Percentiles rank a stretch among this genome's conserved stretches.
Evolutionary conservation across 2,888 invertebrate genomes (phyloP).

Genomic region (Parnassius smintheus): DNA sequence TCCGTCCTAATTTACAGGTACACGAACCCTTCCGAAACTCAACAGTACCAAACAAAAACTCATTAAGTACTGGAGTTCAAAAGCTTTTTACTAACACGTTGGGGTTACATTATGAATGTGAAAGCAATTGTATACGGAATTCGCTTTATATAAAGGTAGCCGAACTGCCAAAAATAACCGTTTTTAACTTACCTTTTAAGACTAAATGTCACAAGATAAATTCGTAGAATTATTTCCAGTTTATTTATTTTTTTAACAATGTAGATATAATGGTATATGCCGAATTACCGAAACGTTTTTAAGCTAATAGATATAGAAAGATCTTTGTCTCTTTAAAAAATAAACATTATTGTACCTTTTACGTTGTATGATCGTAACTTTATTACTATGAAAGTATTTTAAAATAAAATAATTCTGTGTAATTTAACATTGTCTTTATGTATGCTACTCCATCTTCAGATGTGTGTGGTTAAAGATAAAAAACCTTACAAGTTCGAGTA

Average conservation of each 20-base stretch:
- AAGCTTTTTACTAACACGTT: slow-evolving; percentile 27
- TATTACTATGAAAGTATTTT: not conserved
- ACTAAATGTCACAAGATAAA: slow-evolving; percentile 4
- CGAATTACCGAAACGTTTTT: no score
- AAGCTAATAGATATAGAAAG: no score
- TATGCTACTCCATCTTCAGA: no score
- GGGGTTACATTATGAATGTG: slow-evolving; percentile 23
- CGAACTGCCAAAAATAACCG: slow-evolving; percentile 3
- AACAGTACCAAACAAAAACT: slow-evolving; percentile 26
- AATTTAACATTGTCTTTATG: no score
- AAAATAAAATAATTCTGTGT: no score
- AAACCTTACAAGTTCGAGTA: no score
- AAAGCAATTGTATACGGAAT: slow-evolving; percentile 22
- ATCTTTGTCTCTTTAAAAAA: no score
- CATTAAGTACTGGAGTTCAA: slow-evolving; percentile 25
- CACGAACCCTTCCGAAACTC: slow-evolving; percentile 17
- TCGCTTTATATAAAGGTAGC: slow-evolving; percentile 15
- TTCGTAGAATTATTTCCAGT: not conserved
- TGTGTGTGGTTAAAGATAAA: no score
- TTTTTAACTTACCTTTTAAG: slow-evolving; percentile 20
- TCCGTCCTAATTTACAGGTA: slow-evolving; percentile 25
- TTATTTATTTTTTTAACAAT: no score
- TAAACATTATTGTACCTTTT: no score
- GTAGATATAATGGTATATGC: no score
- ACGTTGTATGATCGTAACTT: not conserved